Base-by-base conservation (phyloP, 2,113 vertebrate species). In the Progne subis region DNA sequence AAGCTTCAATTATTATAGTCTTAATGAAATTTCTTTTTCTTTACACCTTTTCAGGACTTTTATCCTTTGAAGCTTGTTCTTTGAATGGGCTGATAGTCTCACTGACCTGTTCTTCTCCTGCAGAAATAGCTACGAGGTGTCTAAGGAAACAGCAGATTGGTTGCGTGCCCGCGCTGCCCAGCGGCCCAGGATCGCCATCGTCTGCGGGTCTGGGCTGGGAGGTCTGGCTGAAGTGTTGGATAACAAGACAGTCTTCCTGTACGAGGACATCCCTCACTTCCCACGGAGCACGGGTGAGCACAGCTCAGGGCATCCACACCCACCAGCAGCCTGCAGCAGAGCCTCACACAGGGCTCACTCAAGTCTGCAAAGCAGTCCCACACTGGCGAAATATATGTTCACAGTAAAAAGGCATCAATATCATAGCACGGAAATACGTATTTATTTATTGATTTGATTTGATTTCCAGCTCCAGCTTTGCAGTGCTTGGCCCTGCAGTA, bases 201-300 rank as follows among this genome's bases (percentile, higher is more conserved):
- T 99, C 97, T 99, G 98, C 2, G 98, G 98, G 2, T 98, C 98
- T 4, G 98, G 98, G 18, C 97, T 99, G 41, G 98, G 98, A 5
- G 96, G 97, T 5, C 93, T 99, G 94, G 98, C 98, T 2, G 97
- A 98, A 12, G 80, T 94, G 34, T 24, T 99, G 92, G 86, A 86
- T 0, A 95, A 98, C 94, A 98, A 84, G 82, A 92, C 4, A 3
- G 56, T 25, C 13, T 97, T 98, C 75, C 61, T 39, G 0, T 99
- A 98, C 18, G 29, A 97, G 65, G 72, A 98, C 19, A 98, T 99
- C 82, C 98, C 98, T 39, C 86, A 29, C 56, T 99, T 99, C 93
- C 98, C 98, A 14, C 90, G 8, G 70, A 99, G 97, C 95, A 98
- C 98, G 88, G 98, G 98, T 98, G 46, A 76, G 96, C 17, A 5